These are phyloP conservation scores for Chionoecetes opilio DNA, from an alignment of 1,140 invertebrate species.

Conservation along the genomic window DNA sequence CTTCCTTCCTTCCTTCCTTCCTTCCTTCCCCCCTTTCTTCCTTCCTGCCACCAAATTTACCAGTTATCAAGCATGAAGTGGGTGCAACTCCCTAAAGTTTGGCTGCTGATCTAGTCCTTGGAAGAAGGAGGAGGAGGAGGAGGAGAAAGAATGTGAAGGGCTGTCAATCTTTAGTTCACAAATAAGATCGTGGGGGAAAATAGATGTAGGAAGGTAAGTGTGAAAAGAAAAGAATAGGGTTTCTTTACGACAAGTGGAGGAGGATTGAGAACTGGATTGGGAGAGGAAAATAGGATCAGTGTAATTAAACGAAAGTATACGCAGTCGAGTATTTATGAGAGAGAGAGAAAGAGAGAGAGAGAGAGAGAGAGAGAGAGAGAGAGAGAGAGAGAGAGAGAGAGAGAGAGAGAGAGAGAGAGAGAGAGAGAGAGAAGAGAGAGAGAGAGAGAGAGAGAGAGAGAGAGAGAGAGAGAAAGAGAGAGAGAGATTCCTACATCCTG, in stretches of 20 bases:
- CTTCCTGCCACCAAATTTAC: background rate
- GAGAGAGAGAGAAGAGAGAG: too few relatives aligned
- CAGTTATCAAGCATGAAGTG: too few relatives aligned
- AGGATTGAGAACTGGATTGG: background rate
- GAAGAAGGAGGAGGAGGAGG: too few relatives aligned
- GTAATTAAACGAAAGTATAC: too few relatives aligned
- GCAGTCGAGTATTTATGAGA: background rate
- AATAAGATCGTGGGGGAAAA: background rate
- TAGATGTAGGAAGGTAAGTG: background rate
- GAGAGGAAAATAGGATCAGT: too few relatives aligned
- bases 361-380: background rate
- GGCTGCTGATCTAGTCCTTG: too few relatives aligned
- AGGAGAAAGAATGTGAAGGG: background rate
- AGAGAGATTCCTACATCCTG: too few relatives aligned
- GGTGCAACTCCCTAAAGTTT: too few relatives aligned
- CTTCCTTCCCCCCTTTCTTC: background rate
- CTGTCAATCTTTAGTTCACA: too few relatives aligned
- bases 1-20: too few relatives aligned
- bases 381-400: background rate
- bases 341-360: conserved; percentile 49
- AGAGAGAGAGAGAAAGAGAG: too few relatives aligned
- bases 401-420: background rate
- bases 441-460: background rate
- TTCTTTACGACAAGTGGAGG: background rate
- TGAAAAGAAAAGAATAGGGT: background rate